phyloP scores from a whole-genome alignment of 2,797 vertebrate genomes.

The Meriones psammophilus region DNA sequence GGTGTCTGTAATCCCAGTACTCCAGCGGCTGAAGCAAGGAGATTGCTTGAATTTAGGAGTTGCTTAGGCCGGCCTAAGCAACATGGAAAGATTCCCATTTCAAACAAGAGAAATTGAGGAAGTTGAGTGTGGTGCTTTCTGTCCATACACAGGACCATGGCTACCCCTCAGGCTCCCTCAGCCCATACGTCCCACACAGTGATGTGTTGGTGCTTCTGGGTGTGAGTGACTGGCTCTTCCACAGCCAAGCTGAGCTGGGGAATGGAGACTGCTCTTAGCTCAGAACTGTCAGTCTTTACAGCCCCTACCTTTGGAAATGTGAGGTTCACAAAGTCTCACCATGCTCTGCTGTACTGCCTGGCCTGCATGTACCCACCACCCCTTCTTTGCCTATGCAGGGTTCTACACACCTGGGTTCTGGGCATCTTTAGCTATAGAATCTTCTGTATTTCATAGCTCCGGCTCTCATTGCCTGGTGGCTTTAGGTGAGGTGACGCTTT shows the following conservation, averaged over 20 bases:
- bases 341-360: not conserved
- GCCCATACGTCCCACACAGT: conserved; percentile 82
- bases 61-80: not conserved
- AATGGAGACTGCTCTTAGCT: not conserved
- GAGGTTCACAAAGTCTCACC: not conserved
- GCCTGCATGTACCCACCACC: not conserved
- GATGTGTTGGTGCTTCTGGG: not conserved
- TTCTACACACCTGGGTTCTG: not conserved
- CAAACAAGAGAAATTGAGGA: not conserved
- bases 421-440: not conserved
- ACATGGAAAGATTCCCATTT: not conserved
- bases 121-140: not conserved
- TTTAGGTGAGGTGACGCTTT: not conserved
- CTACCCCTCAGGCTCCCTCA: conserved; percentile 35
- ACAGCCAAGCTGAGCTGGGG: not conserved
- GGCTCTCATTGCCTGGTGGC: not conserved
- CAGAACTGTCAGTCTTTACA: not conserved
- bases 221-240: not conserved
- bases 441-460: not conserved
- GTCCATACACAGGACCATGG: not conserved
- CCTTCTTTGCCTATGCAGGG: not conserved
- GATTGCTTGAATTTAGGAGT: not conserved
- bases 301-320: not conserved
- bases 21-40: not conserved
- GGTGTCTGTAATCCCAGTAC: not conserved